Evolutionary conservation across 2,113 vertebrate species (phyloP).

Genomic region (Chionodraco myersi): DNA sequence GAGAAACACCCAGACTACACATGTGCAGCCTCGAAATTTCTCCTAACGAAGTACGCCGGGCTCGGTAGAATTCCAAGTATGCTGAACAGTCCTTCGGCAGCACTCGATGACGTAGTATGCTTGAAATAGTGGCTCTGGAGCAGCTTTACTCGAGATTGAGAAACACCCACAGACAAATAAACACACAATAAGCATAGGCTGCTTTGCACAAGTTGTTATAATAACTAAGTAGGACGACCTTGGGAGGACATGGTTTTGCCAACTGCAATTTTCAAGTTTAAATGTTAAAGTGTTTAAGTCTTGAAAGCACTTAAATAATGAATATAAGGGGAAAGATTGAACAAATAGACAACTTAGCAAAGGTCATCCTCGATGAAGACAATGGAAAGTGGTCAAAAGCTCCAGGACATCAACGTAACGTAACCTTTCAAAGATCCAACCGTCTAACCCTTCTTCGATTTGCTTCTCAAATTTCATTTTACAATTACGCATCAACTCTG

Average conservation of each 20-base stretch:
- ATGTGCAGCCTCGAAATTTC: too few species aligned
- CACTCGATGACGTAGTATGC: too few species aligned
- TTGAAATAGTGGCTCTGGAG: too few species aligned
- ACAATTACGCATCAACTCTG: background rate
- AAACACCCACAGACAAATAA: too few species aligned
- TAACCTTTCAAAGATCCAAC: background rate
- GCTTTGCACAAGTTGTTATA: too few species aligned
- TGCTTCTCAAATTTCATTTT: background rate
- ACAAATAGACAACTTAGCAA: background rate
- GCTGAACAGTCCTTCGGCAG: too few species aligned
- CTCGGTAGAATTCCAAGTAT: too few species aligned
- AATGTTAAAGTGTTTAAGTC: background rate
- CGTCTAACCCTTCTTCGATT: conserved; percentile 5
- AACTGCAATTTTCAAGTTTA: background rate
- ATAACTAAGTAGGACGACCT: conserved; percentile 3
- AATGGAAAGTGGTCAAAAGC: background rate
- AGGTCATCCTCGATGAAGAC: background rate
- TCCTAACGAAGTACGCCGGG: too few species aligned
- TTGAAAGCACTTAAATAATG: background rate
- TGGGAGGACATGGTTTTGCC: background rate
- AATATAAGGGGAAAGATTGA: too few species aligned
- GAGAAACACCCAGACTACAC: too few species aligned
- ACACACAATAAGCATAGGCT: too few species aligned
- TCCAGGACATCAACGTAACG: background rate
- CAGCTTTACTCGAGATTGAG: too few species aligned